Conservation (phyloP, 2,888 invertebrate species). For the Acleris emargana region DNA sequence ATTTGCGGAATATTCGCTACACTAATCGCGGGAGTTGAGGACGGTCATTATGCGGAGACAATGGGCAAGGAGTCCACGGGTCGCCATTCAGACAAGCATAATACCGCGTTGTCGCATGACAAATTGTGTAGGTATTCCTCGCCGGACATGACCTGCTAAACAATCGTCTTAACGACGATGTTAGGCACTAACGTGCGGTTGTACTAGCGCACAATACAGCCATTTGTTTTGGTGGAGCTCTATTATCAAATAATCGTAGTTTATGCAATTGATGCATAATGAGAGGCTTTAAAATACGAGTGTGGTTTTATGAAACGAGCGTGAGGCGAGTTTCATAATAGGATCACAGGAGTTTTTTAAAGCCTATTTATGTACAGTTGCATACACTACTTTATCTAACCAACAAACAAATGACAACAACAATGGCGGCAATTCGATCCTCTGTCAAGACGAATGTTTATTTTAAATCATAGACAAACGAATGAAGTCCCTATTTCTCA, state of each 20-base stretch:
- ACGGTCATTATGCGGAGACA: constrained; percentile 36
- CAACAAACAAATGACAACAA: too few relatives aligned
- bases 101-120: constrained; percentile 37
- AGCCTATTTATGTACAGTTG: too few relatives aligned
- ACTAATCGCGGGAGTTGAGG: constrained; percentile 30
- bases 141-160: constrained; percentile 27
- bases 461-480: too few relatives aligned
- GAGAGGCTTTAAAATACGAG: too few relatives aligned
- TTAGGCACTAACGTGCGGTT: constrained; percentile 10
- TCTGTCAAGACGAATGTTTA: too few relatives aligned
- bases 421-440: too few relatives aligned
- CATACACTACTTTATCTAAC: too few relatives aligned
- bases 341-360: too few relatives aligned
- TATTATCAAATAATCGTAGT: constrained; percentile 17
- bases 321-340: too few relatives aligned
- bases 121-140: constrained; percentile 33
- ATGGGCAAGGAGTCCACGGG: constrained; percentile 37
- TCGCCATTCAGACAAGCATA: constrained; percentile 37
- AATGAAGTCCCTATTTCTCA: too few relatives aligned
- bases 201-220: constrained; percentile 10
- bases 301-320: too few relatives aligned
- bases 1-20: constrained; percentile 33
- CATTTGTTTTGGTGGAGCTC: constrained; percentile 11
- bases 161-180: constrained; percentile 30
- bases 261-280: too few relatives aligned